Evolutionary conservation across 2,888 invertebrate genomes (phyloP), one percentile per base, ranked within the genome.

Genomic region (Pemphredon lugubris): DNA sequence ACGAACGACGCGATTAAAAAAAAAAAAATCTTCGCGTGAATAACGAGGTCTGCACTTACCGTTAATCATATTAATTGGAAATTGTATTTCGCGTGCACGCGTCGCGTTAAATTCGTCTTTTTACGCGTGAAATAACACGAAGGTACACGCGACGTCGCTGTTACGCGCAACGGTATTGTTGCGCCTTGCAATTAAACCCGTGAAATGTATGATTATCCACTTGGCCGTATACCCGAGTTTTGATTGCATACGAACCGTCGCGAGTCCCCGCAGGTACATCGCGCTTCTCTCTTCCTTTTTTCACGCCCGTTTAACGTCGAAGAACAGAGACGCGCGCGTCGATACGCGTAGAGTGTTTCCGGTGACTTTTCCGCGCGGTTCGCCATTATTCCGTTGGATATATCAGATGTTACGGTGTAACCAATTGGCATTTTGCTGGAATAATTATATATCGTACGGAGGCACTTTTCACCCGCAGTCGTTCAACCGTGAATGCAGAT

Each of bases 351-450:
- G 42, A n/a, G 26, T 20, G 39, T 53, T 39, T 16, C 48, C 21
- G 23, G 20, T 23, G 37, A 66, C 60, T 57, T 70, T 64, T 67
- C 58, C 57, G 34, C n/a, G n/a, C 37, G 58, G 55, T 59, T 57
- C 77, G 67, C 71, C 75, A 60, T 53, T 50, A 50, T 18, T 42
- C 30, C 53, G 53, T 18, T 53, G 57, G 47, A 45, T 75, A 65
- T 71, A n/a, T n/a, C 75, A 69, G 79, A 79, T 78, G 79, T n/a
- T n/a, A 73, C 77, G 77, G 68, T 68, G n/a, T 73, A 77, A 80
- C 75, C 77, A 79, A 79, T 79, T 80, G 79, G 77, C 73, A 79
- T 79, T 79, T 79, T 66, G 65, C 80, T 70, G 68, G 65, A 75
- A 80, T 79, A 79, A 79, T 79, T 77, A 75, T 47, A 80, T 34